A percentile compares a stretch with the other conserved stretches of the same genome.
Conservation (phyloP, 2,888 invertebrate species). For the Sinotaia quadrata region DNA sequence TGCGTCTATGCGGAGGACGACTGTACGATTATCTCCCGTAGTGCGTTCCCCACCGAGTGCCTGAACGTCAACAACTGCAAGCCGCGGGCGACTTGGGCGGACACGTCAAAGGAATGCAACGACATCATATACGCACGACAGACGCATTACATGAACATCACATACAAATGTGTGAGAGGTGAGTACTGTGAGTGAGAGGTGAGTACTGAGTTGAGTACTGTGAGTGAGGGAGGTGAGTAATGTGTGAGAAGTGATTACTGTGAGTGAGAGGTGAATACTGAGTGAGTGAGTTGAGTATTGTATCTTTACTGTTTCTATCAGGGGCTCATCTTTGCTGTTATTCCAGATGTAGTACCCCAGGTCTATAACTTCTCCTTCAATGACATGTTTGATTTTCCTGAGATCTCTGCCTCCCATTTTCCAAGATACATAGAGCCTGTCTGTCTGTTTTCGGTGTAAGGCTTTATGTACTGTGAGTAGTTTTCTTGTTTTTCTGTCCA, state of each 20-base stretch:
- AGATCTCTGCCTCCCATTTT: too few species aligned
- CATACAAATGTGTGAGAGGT: constrained; percentile 24
- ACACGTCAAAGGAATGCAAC: constrained; percentile 31
- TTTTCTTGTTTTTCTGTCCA: too few species aligned
- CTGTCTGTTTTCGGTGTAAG: too few species aligned
- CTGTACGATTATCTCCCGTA: constrained; percentile 20
- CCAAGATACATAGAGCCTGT: too few species aligned
- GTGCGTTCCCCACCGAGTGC: constrained; percentile 18
- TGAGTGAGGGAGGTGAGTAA: background rate
- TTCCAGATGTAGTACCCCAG: too few species aligned
- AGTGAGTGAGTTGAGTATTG: constrained; percentile 4
- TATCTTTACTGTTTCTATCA: background rate
- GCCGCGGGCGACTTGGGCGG: constrained; percentile 27
- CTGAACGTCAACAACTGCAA: constrained; percentile 10
- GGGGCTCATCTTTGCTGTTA: too few species aligned
- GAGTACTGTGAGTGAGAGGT: background rate
- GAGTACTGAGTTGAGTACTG: background rate
- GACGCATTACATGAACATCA: constrained; percentile 32
- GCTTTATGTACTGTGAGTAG: too few species aligned
- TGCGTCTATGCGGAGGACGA: constrained; percentile 9
- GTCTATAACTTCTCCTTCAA: too few species aligned
- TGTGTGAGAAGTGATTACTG: constrained; percentile 20
- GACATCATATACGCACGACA: constrained; percentile 22
- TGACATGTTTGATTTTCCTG: too few species aligned
- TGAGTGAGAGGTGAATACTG: background rate